phyloP scores from a whole-genome alignment of 2,888 invertebrate species.

The Habroteleia sp. region DNA sequence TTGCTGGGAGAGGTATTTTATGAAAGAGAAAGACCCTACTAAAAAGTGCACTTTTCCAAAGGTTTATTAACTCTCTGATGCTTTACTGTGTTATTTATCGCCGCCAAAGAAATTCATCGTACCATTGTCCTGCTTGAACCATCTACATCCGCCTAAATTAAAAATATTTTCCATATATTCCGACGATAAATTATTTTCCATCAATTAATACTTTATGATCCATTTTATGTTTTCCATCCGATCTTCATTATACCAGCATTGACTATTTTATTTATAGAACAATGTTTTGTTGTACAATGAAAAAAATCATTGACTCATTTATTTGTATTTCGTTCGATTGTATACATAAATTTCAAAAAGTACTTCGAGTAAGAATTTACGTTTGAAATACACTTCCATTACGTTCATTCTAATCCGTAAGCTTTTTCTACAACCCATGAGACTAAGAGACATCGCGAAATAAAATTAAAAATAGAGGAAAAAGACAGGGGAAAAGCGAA shows the following conservation, averaged over 20 bases:
- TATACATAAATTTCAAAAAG: constrained; percentile 4
- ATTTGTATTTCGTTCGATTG: too few relatives aligned
- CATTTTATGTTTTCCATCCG: too few relatives aligned
- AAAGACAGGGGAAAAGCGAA: constrained; percentile 6
- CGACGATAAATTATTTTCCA: too few relatives aligned
- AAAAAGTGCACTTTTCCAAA: constrained; percentile 55
- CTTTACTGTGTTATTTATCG: constrained; percentile 42
- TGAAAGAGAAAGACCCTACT: constrained; percentile 49
- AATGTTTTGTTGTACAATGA: too few relatives aligned
- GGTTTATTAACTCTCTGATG: constrained; percentile 55
- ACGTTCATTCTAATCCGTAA: constrained; percentile 31
- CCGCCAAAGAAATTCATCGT: constrained; percentile 22
- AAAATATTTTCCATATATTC: constrained; percentile 15
- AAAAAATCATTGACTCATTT: too few relatives aligned
- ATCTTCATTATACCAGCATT: too few relatives aligned
- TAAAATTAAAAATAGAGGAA: constrained; percentile 22
- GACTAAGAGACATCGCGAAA: constrained; percentile 30
- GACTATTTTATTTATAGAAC: too few relatives aligned
- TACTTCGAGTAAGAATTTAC: constrained; percentile 3
- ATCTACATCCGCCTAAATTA: constrained; percentile 4
- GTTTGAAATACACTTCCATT: constrained; percentile 18
- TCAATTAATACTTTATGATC: too few relatives aligned
- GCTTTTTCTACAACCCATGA: constrained; percentile 11
- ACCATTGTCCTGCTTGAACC: constrained; percentile 6
- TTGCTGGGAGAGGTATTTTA: constrained; percentile 43